phyloP scores from a whole-genome alignment of 1,140 invertebrate genomes.

The Drosophila nigrodunni region DNA sequence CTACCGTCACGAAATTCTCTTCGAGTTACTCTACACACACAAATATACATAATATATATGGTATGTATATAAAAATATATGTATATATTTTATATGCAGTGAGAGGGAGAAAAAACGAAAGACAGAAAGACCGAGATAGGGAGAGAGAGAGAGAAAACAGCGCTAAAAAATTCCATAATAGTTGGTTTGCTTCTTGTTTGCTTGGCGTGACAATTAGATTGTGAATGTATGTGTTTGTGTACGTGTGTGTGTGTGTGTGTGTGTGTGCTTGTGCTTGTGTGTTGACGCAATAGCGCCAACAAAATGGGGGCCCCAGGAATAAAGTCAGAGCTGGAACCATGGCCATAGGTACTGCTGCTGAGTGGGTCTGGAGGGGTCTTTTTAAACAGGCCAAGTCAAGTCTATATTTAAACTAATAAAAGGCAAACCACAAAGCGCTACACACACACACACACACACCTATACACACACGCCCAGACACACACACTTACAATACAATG shows the following conservation, averaged over 20 bases:
- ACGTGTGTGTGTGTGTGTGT: conserved; percentile 28
- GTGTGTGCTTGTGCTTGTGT: conserved; percentile 21
- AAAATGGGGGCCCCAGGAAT: conserved; percentile 37
- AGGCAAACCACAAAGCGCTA: conserved; percentile 41
- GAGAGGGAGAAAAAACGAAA: conserved; percentile 13
- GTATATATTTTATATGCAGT: neutral
- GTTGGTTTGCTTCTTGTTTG: conserved; percentile 62
- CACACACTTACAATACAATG: conserved; percentile 22
- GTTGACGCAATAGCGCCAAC: conserved; percentile 77
- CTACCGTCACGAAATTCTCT: conserved; percentile 61
- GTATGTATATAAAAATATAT: neutral
- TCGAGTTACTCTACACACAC: conserved; percentile 36
- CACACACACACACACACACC: conserved; percentile 11
- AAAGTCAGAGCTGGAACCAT: conserved; percentile 38
- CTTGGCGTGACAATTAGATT: conserved; percentile 81
- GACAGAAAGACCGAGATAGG: neutral
- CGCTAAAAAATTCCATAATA: conserved; percentile 77
- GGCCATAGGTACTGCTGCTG: conserved; percentile 18
- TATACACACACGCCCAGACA: conserved; percentile 15
- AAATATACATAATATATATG: conserved; percentile 14
- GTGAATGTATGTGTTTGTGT: conserved; percentile 35
- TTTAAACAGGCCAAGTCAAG: conserved; percentile 65
- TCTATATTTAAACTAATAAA: conserved; percentile 82
- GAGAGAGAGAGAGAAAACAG: conserved; percentile 33
- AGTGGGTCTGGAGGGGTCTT: conserved; percentile 17